Base-by-base conservation (phyloP, 1,140 invertebrate genomes). In the Drusus annulatus region DNA sequence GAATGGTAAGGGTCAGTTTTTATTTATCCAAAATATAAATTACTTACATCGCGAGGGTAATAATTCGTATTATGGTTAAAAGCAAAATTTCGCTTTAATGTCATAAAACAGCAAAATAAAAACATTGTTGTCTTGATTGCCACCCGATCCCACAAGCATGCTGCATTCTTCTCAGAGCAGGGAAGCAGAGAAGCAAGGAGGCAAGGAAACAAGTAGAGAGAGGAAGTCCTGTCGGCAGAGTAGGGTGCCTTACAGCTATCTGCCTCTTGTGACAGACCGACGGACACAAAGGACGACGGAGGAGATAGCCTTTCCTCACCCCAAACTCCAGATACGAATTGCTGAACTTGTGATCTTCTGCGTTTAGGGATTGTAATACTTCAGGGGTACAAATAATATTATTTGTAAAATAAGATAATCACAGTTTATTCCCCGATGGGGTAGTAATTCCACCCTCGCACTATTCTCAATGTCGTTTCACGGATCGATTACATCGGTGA, bases 211-310 rank as follows among this genome's bases (percentile, higher is more conserved):
- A 45, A 15, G 28, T 8, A 17, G 17, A 19, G 45, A 69, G 28
- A 69, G 28, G 62, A 28, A 63, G 65, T 50, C 28, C 65, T 6
- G 36, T 28, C 62, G 10, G 21, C n/a, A 71, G 68, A 51, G 68
- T 52, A 25, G 68, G 68, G 68, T 52, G 50, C 50, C 21, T 28
- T 45, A 31, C 62, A 69, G 65, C 51, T 69, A 69, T 69, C 68
- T 52, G 45, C 63, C 25, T 68, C 50, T 50, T 71, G 68, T 52
- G 68, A 71, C 68, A 71, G 68, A 51, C 68, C 68, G 68, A 25
- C 68, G 7, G 28, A 52, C 68, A 71, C 36, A 71, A 51, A 71
- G 15, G 45, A 52, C 7, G 8, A 25, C 3, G 21, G 50, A 52
- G 16, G 62, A 45, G 36, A 45, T 45, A 4, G 31, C 0, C 7